Evolutionary conservation across 2,113 vertebrate species (phyloP), one percentile per base, ranked within the genome.

Genomic region (Neolamprologus fasciatus): DNA sequence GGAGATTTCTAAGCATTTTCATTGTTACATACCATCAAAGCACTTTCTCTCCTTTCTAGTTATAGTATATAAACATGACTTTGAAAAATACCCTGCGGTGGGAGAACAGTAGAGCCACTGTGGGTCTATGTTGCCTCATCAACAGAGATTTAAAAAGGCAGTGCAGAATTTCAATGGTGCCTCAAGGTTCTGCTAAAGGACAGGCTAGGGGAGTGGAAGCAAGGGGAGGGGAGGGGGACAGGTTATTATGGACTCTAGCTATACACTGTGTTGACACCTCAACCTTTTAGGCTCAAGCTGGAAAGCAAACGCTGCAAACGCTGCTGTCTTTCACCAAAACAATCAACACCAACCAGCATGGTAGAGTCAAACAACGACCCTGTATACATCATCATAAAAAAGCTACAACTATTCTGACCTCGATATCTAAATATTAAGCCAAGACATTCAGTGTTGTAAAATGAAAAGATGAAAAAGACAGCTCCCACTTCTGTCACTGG

Each of bases 161-260:
- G 87, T 76, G 92, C 93, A 90, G 94, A 96, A 96, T 97, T 96
- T 96, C 90, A 96, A 96, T 96, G 91, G 94, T 85, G 93, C 90
- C 91, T 96, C 95, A 95, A 96, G 94, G 95, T 96, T 95, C 91
- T 90, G 89, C 86, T 92, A 95, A 96, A 96, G 95, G 95, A 96
- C 94, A 95, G 89, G 81, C 89, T 80, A 68, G 76, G 71, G 81
- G 91, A 68, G 66, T 42, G 19, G 73, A 84, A 55, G 80, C 26
- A 83, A 79, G 40, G 54, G 86, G n/a, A 63, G 82, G 79, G 78
- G 76, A 71, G 84, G 84, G 82, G 87, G 86, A 84, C 79, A 71
- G 84, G 84, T 95, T 94, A 90, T 92, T 94, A 95, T 92, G 87
- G 94, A 93, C 87, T 94, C 84, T 84, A 31, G 23, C 91, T 90